Evolutionary conservation across 2,797 vertebrate species (phyloP).

Genomic region (Tragopan temminckii): DNA sequence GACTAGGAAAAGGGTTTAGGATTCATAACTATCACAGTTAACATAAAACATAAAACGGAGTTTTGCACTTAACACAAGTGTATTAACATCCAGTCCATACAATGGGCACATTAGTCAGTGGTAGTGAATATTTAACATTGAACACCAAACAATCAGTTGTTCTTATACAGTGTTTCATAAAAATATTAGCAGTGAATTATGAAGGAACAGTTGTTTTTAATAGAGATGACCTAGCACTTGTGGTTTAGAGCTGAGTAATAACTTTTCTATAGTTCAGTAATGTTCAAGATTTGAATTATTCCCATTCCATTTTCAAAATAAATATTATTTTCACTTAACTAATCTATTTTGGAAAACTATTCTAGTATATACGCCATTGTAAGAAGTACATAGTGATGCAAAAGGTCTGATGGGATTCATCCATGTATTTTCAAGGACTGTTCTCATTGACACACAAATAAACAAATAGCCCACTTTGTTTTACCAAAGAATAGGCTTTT

Average conservation of each 20-base stretch:
- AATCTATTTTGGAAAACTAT: not conserved
- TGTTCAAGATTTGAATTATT: not conserved
- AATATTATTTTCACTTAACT: not conserved
- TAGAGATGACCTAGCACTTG: not conserved
- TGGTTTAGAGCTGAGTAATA: not conserved
- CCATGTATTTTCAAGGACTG: not conserved
- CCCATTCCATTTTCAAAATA: not conserved
- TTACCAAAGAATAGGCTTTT: not conserved
- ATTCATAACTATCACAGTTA: not conserved
- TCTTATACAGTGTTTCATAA: not conserved
- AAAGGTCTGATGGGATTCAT: slow-evolving; percentile 4
- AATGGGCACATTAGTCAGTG: not conserved
- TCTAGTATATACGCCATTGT: not conserved
- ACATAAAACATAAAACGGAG: not conserved
- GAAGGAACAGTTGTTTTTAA: slow-evolving; percentile 1
- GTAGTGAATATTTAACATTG: not conserved
- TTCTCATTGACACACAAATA: not conserved
- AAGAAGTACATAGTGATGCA: not conserved
- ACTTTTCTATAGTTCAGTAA: not conserved
- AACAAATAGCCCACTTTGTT: not conserved
- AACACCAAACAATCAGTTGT: not conserved
- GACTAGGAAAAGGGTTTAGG: not conserved
- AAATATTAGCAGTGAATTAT: not conserved
- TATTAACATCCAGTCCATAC: not conserved
- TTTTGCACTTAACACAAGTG: not conserved